phyloP scores from a whole-genome alignment of 2,113 vertebrate genomes.

The Turnix velox region DNA sequence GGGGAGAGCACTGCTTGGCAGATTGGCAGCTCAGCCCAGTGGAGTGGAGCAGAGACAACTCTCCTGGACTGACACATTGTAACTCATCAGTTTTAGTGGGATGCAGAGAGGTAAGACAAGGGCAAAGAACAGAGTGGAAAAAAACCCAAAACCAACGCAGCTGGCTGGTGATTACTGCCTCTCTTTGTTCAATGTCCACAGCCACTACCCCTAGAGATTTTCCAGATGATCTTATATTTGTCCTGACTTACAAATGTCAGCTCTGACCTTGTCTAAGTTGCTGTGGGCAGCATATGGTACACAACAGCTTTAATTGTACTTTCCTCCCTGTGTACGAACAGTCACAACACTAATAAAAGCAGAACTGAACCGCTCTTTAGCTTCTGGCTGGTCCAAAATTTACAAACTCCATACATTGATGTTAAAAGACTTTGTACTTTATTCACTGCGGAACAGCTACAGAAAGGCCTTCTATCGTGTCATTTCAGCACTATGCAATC shows the following conservation, averaged over 20 bases:
- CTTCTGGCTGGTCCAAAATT: conserved; percentile 4
- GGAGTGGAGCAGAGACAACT: conserved; percentile 44
- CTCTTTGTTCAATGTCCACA: conserved; percentile 32
- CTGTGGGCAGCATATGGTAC: conserved; percentile 81
- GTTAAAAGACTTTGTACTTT: background rate
- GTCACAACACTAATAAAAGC: conserved; percentile 64
- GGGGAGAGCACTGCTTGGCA: background rate
- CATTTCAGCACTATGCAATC: background rate
- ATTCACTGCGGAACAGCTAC: background rate
- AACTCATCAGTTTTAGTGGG: background rate
- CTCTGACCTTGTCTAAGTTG: conserved; percentile 70
- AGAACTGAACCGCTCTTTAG: background rate
- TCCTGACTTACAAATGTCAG: conserved; percentile 63
- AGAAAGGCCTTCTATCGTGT: background rate
- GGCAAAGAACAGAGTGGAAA: accelerated
- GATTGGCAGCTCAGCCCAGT: conserved; percentile 48
- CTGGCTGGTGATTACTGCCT: conserved; percentile 21
- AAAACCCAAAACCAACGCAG: background rate
- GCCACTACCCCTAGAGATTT: conserved; percentile 60
- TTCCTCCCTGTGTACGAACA: conserved; percentile 74
- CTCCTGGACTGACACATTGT: conserved; percentile 41
- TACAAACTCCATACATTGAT: background rate
- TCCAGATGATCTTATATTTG: conserved; percentile 77
- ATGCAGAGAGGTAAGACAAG: background rate
- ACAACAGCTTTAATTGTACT: conserved; percentile 81